A percentile compares a stretch with the other conserved stretches of the same genome.
phyloP scores from a whole-genome alignment of 2,113 vertebrate species.

The Sceloporus tristichus region DNA sequence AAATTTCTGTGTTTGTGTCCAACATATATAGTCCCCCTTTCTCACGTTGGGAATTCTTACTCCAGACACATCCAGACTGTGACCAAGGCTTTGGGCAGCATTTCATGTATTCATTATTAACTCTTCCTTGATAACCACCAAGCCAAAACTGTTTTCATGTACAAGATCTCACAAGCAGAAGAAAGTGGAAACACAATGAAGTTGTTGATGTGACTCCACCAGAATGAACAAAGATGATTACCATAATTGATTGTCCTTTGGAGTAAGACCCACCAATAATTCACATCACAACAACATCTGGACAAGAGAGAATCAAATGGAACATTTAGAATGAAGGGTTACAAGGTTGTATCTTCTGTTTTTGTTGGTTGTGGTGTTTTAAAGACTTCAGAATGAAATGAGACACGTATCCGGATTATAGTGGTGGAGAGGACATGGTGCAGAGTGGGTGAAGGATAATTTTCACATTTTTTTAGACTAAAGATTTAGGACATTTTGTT shows the following conservation, averaged over 20 bases:
- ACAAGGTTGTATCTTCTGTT: background rate
- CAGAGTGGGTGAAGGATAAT: background rate
- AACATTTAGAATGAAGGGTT: background rate
- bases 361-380: background rate
- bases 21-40: background rate
- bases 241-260: background rate
- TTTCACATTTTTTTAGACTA: background rate
- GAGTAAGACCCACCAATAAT: background rate
- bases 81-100: background rate
- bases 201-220: background rate
- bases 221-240: background rate
- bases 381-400: background rate
- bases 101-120: conserved; percentile 13
- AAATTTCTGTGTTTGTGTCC: background rate
- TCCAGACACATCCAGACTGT: background rate
- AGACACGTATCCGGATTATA: no score
- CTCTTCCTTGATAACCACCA: background rate
- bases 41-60: background rate
- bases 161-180: background rate
- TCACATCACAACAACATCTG: background rate
- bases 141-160: background rate
- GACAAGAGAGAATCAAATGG: background rate
- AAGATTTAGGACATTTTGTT: conserved; percentile 30
- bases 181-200: background rate
- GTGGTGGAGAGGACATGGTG: no score